These are phyloP conservation scores for Caenorhabditis angaria DNA, from an alignment of 2,888 invertebrate species.

Conservation along the genomic window DNA sequence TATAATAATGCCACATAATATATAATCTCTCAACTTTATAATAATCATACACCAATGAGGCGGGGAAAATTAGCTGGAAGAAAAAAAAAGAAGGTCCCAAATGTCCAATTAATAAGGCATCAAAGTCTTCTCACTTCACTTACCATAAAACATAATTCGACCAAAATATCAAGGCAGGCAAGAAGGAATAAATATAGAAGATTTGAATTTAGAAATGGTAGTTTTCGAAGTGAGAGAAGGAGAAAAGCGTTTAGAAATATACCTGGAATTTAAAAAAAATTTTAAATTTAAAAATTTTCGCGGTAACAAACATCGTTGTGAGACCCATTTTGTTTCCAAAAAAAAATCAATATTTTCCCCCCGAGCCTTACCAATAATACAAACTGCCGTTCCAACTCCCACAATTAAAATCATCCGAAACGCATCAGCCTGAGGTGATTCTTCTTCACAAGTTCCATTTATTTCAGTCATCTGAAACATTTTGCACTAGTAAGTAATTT, in stretches of 20 bases:
- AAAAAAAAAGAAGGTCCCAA: neutral
- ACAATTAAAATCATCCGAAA: slow-evolving; percentile 49
- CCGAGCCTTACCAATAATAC: slow-evolving; percentile 16
- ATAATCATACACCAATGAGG: slow-evolving; percentile 51
- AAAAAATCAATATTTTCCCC: neutral
- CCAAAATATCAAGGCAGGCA: slow-evolving; percentile 54
- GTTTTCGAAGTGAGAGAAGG: slow-evolving; percentile 44
- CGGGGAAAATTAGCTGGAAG: slow-evolving; percentile 57
- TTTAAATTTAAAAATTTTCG: neutral
- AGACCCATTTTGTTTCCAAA: neutral
- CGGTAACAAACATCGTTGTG: neutral
- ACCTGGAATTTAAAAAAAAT: slow-evolving; percentile 24
- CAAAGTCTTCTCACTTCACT: slow-evolving; percentile 17
- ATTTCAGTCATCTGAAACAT: slow-evolving; percentile 45
- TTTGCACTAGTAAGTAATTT: neutral
- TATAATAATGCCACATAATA: slow-evolving; percentile 57
- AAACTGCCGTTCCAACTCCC: slow-evolving; percentile 40
- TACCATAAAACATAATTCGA: slow-evolving; percentile 59
- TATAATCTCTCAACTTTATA: slow-evolving; percentile 48
- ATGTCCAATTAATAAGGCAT: neutral
- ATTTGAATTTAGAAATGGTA: slow-evolving; percentile 44
- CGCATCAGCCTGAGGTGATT: slow-evolving; percentile 40
- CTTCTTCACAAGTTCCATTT: slow-evolving; percentile 41
- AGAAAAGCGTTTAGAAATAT: slow-evolving; percentile 52
- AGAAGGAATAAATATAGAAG: slow-evolving; percentile 53